Evolutionary conservation across 2,888 invertebrate species (phyloP), one percentile per base, ranked within the genome.

Genomic region (Epsilonema sp.): DNA sequence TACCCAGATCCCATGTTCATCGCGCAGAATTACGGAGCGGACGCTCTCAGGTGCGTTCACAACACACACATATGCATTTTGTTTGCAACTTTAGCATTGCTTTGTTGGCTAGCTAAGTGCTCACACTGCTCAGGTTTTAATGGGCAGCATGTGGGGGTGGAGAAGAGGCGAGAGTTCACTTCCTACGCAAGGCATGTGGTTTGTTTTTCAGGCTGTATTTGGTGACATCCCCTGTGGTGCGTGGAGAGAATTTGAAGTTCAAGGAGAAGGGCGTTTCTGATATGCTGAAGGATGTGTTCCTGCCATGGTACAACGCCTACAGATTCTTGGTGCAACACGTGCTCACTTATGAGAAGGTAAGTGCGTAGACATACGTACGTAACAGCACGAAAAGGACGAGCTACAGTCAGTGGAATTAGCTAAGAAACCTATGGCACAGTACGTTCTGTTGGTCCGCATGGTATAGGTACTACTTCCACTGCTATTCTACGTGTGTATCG

Each of bases 201-300:
- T n/a, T n/a, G n/a, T n/a, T n/a, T n/a, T 52, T 20, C 50, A 67
- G 72, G 52, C 72, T 97, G 31, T 99, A 97, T 67, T 74, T 97
- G 47, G 85, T 97, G 51, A 94, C 90, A 71, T 94, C 94, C 0
- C 97, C 97, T 0, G 92, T 92, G 3, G 97, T 99, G 0, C 75
- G 89, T 53, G 94, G 90, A 1, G 94, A 97, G 65, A 92, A 85
- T 67, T 74, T 97, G 46, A 75, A 83, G 38, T 97, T 97, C 65
- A 89, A 90, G 67, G 92, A 97, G 67, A 87, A 90, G 59, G 97
- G 94, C 24, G 94, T 97, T 0, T 75, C 82, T 46, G 90, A 94
- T 66, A 77, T 97, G 2, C 77, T 94, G 46, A 97, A 94, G 68
- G 94, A 97, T 63, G 89, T 94, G 0, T 87, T 99, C 62, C 69